Percentiles rank a stretch among this genome's conserved stretches.
Evolutionary conservation across 2,888 invertebrate species (phyloP).

Genomic region (Nephrotoma appendiculata): DNA sequence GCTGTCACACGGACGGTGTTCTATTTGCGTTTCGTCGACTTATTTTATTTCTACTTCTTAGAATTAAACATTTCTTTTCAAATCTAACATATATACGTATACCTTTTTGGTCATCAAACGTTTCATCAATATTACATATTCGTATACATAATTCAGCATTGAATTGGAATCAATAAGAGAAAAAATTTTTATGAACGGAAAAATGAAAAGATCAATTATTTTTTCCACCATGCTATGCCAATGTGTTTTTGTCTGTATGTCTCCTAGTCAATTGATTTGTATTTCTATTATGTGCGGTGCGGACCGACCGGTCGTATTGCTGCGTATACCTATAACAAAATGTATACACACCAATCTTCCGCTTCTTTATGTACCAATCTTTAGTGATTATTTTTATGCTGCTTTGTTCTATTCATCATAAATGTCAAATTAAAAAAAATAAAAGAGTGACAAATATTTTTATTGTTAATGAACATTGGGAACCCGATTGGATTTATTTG

Average conservation of each 20-base stretch:
- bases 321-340: background rate
- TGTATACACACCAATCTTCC: background rate
- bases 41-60: background rate
- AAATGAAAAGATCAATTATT: background rate
- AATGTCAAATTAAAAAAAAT: background rate
- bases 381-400: background rate
- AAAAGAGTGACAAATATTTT: background rate
- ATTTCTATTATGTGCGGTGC: background rate
- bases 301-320: background rate
- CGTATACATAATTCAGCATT: background rate
- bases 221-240: background rate
- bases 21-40: background rate
- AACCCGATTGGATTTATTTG: background rate
- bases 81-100: background rate
- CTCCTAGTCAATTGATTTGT: background rate
- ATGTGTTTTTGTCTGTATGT: background rate
- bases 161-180: too few species aligned
- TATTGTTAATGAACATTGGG: background rate
- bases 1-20: background rate
- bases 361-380: background rate
- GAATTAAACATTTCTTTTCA: background rate
- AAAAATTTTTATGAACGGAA: background rate
- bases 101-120: background rate
- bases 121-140: background rate
- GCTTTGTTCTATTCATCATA: background rate